Evolutionary conservation across 1,140 invertebrate genomes (phyloP).

Genomic region (Drosophila novamexicana): DNA sequence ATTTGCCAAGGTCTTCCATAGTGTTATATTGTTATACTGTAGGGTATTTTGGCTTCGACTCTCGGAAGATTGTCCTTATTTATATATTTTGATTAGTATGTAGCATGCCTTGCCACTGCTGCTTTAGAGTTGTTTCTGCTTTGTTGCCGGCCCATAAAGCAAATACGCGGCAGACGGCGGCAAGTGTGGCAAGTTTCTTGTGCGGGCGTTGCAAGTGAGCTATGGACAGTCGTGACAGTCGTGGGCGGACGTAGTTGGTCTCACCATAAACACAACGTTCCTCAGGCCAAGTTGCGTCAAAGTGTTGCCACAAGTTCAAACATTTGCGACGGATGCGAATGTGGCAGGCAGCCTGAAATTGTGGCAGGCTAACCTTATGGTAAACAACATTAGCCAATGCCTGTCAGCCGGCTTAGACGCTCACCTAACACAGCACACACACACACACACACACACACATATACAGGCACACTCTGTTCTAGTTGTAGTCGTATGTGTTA

Average conservation of each 20-base stretch:
- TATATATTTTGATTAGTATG: slow-evolving; percentile 42
- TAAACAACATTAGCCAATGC: slow-evolving; percentile 63
- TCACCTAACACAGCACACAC: slow-evolving; percentile 34
- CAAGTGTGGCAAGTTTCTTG: slow-evolving; percentile 35
- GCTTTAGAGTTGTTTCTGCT: slow-evolving; percentile 29
- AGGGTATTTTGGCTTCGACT: slow-evolving; percentile 15
- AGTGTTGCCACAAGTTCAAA: slow-evolving; percentile 43
- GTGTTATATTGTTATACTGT: no score
- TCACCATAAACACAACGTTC: slow-evolving; percentile 22
- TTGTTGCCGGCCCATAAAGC: slow-evolving; percentile 14
- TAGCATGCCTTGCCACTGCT: slow-evolving; percentile 17
- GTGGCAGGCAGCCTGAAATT: slow-evolving; percentile 5
- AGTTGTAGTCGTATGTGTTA: slow-evolving; percentile 40
- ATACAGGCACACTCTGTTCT: slow-evolving; percentile 2
- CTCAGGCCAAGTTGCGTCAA: slow-evolving; percentile 28
- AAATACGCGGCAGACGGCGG: slow-evolving; percentile 37
- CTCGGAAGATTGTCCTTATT: neutral
- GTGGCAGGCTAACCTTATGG: slow-evolving; percentile 45
- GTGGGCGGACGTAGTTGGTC: neutral
- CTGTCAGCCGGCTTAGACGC: slow-evolving; percentile 55
- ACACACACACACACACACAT: slow-evolving; percentile 3
- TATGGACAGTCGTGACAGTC: neutral
- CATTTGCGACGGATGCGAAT: slow-evolving; percentile 34
- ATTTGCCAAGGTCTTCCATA: no score
- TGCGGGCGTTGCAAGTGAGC: slow-evolving; percentile 9